A percentile compares a stretch with the other conserved stretches of the same genome.
These are phyloP conservation scores for Chromoteleia sp. DNA, from an alignment of 2,888 invertebrate species.

Conservation along the genomic window DNA sequence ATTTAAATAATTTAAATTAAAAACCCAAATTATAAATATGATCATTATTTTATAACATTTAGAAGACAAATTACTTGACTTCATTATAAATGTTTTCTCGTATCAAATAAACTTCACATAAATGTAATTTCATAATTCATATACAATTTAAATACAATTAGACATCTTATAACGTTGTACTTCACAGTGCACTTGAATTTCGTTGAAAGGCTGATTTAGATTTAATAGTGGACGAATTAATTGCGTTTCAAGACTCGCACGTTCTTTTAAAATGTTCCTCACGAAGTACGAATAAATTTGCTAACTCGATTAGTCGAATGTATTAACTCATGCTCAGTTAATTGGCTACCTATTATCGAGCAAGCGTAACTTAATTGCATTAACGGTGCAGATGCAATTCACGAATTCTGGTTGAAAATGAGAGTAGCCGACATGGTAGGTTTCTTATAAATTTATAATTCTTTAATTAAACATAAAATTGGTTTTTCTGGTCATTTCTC, in stretches of 20 bases:
- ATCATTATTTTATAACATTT: no score
- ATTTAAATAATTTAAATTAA: no score
- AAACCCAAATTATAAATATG: no score
- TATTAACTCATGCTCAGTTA: slow-evolving; percentile 55
- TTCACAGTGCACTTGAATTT: slow-evolving; percentile 4
- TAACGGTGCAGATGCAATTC: slow-evolving; percentile 53
- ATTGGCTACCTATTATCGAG: slow-evolving; percentile 53
- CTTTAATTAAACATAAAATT: slow-evolving; percentile 13
- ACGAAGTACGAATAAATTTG: slow-evolving; percentile 53
- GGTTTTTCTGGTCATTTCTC: background rate
- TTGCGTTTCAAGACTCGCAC: slow-evolving; percentile 19
- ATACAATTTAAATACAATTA: no score
- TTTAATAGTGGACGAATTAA: slow-evolving; percentile 30
- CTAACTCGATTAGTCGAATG: slow-evolving; percentile 55
- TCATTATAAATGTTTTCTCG: no score
- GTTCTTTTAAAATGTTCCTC: slow-evolving; percentile 42
- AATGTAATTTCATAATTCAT: no score
- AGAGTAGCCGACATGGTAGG: slow-evolving; percentile 30
- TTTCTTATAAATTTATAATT: slow-evolving; percentile 36
- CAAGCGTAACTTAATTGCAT: slow-evolving; percentile 59
- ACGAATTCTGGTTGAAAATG: slow-evolving; percentile 56
- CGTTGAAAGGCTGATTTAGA: slow-evolving; percentile 21
- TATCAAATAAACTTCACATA: no score
- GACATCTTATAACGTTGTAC: no score
- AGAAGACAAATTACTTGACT: no score